These are phyloP conservation scores for Crocuta crocuta DNA, from an alignment of 2,113 vertebrate species.

Conservation along the genomic window DNA sequence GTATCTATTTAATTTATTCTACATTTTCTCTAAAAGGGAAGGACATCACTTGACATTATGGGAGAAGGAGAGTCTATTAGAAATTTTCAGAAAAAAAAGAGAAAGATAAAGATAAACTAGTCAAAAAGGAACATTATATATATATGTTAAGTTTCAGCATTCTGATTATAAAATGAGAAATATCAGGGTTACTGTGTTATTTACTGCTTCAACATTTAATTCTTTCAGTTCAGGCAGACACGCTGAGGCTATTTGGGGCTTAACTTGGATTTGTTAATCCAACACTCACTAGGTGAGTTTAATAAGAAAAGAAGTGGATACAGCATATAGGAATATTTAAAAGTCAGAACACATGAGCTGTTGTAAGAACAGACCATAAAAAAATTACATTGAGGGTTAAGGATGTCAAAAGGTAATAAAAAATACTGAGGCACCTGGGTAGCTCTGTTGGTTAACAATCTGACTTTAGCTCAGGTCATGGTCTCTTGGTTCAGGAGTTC, in stretches of 20 bases:
- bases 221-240: background rate
- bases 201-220: background rate
- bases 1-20: background rate
- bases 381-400: background rate
- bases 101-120: background rate
- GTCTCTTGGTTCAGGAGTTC: no score
- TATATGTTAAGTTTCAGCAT: background rate
- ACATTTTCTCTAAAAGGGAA: background rate
- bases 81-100: background rate
- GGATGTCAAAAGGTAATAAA: background rate
- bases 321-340: background rate
- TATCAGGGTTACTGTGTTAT: background rate
- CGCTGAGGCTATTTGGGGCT: background rate
- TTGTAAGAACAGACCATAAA: background rate
- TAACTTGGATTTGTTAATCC: background rate
- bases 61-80: background rate
- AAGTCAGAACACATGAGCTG: constrained; percentile 8
- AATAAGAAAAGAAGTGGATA: background rate
- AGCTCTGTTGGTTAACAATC: no score
- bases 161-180: background rate
- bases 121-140: background rate
- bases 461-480: no score
- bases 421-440: background rate
- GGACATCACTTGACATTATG: background rate
- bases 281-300: background rate